Base-by-base conservation (phyloP, 2,113 vertebrate species). In the Ariopsis seemanni region DNA sequence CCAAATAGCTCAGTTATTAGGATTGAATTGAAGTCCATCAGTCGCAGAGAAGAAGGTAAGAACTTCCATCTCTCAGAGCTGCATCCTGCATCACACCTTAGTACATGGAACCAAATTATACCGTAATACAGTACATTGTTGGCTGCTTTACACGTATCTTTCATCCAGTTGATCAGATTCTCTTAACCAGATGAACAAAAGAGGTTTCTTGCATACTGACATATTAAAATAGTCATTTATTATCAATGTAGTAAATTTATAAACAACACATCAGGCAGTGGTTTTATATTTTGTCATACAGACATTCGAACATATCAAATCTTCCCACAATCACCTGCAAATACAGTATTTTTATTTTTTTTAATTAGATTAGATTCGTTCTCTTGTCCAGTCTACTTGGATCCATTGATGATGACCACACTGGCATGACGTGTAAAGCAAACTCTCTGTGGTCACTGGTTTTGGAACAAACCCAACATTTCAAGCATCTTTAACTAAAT, bases 151-250 rank as follows among this genome's bases (percentile, higher is more conserved):
- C 3, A 74, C 34, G 3, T 50, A 20, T 20, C 20, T 25, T 52
- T 14, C 22, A 52, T 11, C 14, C 74, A n/a, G 6, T 3, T 74
- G 71, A 72, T 72, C 7, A 34, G 18, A 48, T 10, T 22, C 52
- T 17, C 3, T n/a, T 25, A 20, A 69, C 55, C 20, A 4, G 52
- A 9, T 11, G 82, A 83, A 85, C 65, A 86, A 62, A 77, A 72
- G 15, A 82, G 10, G 8, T 53, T 55, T 82, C 75, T 30, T 81
- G 11, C 87, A 72, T 90, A 87, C 72, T 89, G 93, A 91, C 88
- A 92, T 94, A 94, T 94, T 92, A 96, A 96, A 96, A 96, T 95
- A 95, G 92, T 92, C 81, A 60, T 96, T 96, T 95, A 95, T 95
- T 96, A 90, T 91, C 93, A 92, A 91, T 92, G 93, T 95, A 95